Conservation (phyloP, 2,113 vertebrate genomes). For the Brachirus orientalis region DNA sequence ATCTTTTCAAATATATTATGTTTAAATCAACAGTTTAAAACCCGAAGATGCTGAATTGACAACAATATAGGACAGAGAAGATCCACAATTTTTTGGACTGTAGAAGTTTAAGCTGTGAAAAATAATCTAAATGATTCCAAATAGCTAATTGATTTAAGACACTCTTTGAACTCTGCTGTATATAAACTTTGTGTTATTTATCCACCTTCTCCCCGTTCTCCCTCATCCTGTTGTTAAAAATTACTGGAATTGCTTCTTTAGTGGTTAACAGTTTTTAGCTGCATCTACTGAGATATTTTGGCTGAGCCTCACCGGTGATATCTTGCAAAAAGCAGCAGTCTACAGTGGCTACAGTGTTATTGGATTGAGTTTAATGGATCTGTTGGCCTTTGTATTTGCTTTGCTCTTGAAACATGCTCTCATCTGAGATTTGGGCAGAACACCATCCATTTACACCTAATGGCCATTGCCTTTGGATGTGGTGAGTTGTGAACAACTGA, state of each 20-base stretch:
- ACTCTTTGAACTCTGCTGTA: too few species aligned
- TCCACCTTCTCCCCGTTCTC: too few species aligned
- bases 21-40: too few species aligned
- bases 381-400: conserved; percentile 64
- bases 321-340: conserved; percentile 14
- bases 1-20: too few species aligned
- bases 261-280: neutral
- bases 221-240: too few species aligned
- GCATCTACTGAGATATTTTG: conserved; percentile 29
- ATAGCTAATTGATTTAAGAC: too few species aligned
- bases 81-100: too few species aligned
- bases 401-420: conserved; percentile 63
- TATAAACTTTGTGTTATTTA: too few species aligned
- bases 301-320: conserved; percentile 11
- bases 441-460: conserved; percentile 78
- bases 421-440: conserved; percentile 65
- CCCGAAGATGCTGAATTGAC: too few species aligned
- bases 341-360: conserved; percentile 37
- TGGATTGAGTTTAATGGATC: conserved; percentile 68
- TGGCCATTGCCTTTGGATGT: conserved; percentile 69
- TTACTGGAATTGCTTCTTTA: neutral
- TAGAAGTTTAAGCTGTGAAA: too few species aligned
- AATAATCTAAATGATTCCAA: too few species aligned
- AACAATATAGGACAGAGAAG: too few species aligned
- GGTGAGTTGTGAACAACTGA: conserved; percentile 72